These are phyloP conservation scores for Aurelia aurita complex sp. Pacific DNA, from an alignment of 30 jellyfish, hydroid and myxozoan species.

Conservation along the genomic window DNA sequence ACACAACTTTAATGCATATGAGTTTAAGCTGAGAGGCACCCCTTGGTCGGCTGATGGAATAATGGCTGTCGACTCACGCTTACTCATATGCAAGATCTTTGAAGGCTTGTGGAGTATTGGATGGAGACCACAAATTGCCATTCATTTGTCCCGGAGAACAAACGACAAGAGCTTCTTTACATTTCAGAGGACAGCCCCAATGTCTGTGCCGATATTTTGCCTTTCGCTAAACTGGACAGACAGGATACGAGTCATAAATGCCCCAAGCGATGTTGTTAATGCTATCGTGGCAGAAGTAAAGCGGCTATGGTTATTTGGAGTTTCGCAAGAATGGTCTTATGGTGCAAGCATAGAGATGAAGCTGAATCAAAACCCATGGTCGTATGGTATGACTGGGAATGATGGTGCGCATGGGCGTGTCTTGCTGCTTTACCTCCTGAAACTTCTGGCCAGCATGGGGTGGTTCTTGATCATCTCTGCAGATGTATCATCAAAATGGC, in stretches of 20 bases:
- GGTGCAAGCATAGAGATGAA: constrained; percentile 25
- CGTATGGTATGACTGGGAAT: constrained; percentile 3
- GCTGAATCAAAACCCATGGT: constrained; percentile 68
- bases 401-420: constrained; percentile 68
- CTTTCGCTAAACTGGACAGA: constrained; percentile 36
- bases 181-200: constrained; percentile 52
- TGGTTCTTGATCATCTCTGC: constrained; percentile 65
- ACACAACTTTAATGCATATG: constrained; percentile 23
- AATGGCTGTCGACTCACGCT: constrained; percentile 38
- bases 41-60: constrained; percentile 73
- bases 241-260: constrained; percentile 47
- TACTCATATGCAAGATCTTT: constrained; percentile 33
- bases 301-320: constrained; percentile 49
- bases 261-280: constrained; percentile 42
- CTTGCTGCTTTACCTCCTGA: constrained; percentile 24
- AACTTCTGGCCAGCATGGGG: constrained; percentile 41
- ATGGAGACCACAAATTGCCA: constrained; percentile 35
- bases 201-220: constrained; percentile 31
- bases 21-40: constrained; percentile 44
- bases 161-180: constrained; percentile 40
- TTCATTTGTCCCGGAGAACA: constrained; percentile 38
- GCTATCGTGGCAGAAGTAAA: constrained; percentile 15
- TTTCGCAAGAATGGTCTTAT: neutral
- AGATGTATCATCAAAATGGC: constrained; percentile 68
- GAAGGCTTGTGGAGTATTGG: constrained; percentile 54